Evolutionary conservation across 2,113 vertebrate species (phyloP).

Genomic region (Cichladusa arquata): DNA sequence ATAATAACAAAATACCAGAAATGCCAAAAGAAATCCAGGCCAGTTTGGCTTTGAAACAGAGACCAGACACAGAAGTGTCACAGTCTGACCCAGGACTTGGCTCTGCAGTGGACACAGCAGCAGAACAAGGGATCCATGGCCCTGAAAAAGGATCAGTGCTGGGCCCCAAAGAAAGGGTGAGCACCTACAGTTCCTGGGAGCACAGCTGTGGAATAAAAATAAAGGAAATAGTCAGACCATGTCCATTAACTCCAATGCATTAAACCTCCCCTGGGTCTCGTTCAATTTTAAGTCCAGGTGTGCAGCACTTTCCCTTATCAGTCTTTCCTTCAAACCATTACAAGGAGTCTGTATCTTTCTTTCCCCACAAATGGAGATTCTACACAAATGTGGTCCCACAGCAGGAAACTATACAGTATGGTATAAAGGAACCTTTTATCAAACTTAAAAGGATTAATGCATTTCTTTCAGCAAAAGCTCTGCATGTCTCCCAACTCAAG

Average conservation of each 20-base stretch:
- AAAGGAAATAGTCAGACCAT: neutral
- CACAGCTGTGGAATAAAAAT: neutral
- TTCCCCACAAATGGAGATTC: conserved; percentile 25
- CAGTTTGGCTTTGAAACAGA: neutral
- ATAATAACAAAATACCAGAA: neutral
- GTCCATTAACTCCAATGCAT: neutral
- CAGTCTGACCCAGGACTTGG: neutral
- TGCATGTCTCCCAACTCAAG: conserved; percentile 37
- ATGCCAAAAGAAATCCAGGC: neutral
- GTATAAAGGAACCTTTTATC: conserved; percentile 45
- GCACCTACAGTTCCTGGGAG: neutral
- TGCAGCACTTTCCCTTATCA: conserved; percentile 5
- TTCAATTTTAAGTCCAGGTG: neutral
- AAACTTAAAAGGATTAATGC: conserved; percentile 58
- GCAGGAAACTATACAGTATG: conserved; percentile 4
- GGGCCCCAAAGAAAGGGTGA: neutral
- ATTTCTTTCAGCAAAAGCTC: conserved; percentile 60
- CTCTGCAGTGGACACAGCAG: neutral
- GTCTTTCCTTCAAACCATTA: neutral
- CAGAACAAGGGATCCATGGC: neutral
- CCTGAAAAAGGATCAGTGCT: neutral
- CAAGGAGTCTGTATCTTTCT: neutral
- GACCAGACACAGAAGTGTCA: neutral
- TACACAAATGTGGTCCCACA: conserved; percentile 45
- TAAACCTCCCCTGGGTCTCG: neutral